phyloP scores from a whole-genome alignment of 2,113 vertebrate genomes.

The Engystomops pustulosus region DNA sequence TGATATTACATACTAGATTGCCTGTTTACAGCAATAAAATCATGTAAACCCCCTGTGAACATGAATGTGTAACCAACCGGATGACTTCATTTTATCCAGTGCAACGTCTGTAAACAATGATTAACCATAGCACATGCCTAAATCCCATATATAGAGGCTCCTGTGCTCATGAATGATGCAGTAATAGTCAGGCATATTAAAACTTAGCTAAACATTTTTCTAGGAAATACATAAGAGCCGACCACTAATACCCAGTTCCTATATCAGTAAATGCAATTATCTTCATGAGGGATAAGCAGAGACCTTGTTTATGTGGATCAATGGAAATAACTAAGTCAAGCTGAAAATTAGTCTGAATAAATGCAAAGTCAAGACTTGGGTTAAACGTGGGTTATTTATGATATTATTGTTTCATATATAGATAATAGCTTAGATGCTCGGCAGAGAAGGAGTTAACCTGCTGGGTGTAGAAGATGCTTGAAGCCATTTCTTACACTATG shows the following conservation, averaged over 20 bases:
- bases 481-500: not conserved
- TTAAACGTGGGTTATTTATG: too few relatives aligned
- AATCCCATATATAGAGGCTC: not conserved
- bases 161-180: too few relatives aligned
- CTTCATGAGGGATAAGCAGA: not conserved
- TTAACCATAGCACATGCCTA: not conserved
- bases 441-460: slow-evolving; percentile 9
- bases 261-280: slow-evolving; percentile 2
- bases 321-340: not conserved
- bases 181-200: too few relatives aligned
- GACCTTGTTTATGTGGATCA: not conserved
- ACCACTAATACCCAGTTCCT: slow-evolving; percentile 2
- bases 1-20: not conserved
- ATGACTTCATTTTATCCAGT: not conserved
- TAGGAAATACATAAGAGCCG: not conserved
- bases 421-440: not conserved
- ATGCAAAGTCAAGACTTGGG: too few relatives aligned
- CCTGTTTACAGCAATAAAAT: not conserved
- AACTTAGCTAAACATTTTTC: not conserved
- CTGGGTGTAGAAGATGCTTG: not conserved
- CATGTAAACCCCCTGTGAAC: not conserved
- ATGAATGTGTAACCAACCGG: not conserved
- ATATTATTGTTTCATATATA: not conserved
- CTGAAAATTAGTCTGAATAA: too few relatives aligned
- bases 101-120: not conserved